phyloP scores from a whole-genome alignment of 1,140 invertebrate species.

The Brachionus paranguensis region DNA sequence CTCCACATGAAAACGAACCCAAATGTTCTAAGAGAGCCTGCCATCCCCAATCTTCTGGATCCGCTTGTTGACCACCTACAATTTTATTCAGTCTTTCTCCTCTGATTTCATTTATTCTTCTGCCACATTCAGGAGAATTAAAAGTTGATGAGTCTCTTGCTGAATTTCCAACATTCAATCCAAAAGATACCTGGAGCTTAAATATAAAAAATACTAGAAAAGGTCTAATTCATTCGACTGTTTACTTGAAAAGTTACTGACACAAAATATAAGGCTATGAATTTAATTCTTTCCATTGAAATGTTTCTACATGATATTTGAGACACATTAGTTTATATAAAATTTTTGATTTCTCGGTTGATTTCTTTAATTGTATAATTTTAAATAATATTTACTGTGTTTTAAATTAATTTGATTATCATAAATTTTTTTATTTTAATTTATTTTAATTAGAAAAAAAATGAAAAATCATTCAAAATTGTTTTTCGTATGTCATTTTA shows the following conservation, averaged over 20 bases:
- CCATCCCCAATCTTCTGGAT: slow-evolving; percentile 35
- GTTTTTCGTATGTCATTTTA: no score
- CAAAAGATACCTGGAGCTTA: not conserved
- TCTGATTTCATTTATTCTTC: not conserved
- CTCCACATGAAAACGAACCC: slow-evolving; percentile 47
- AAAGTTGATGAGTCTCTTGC: not conserved
- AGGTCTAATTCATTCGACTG: no score
- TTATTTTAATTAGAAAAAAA: not conserved
- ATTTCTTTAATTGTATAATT: not conserved
- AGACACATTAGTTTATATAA: not conserved
- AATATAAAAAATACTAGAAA: not conserved
- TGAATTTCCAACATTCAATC: not conserved
- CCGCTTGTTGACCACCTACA: slow-evolving; percentile 9
- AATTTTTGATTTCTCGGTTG: not conserved
- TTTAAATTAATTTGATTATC: not conserved
- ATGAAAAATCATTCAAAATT: not conserved
- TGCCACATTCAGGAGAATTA: not conserved
- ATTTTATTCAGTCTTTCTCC: not conserved
- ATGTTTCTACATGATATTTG: not conserved
- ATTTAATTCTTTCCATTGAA: not conserved
- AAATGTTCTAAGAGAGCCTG: not conserved
- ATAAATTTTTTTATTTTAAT: not conserved
- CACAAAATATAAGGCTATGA: no score
- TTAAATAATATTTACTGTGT: not conserved
- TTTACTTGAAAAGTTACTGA: no score